phyloP scores from a whole-genome alignment of 2,888 invertebrate genomes.

The Drosophila niveifrons region DNA sequence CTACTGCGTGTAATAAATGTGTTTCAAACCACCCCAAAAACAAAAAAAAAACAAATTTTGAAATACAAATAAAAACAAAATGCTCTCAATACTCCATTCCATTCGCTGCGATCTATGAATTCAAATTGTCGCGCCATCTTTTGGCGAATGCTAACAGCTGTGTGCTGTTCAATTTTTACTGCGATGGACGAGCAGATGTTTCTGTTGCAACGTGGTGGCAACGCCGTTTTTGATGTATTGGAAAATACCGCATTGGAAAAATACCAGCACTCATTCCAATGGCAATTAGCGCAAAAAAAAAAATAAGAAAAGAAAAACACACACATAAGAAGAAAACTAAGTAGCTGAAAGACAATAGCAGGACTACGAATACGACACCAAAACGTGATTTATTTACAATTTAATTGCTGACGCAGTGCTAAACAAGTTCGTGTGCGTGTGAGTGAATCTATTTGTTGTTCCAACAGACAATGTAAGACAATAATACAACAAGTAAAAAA shows the following conservation, averaged over 20 bases:
- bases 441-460: conserved; percentile 1
- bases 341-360: conserved; percentile 52
- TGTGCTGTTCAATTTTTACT: conserved; percentile 22
- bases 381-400: conserved; percentile 49
- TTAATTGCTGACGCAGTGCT: not conserved
- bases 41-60: not conserved
- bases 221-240: conserved; percentile 27
- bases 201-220: conserved; percentile 5
- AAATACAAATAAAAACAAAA: not conserved
- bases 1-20: conserved; percentile 52
- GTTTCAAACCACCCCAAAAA: conserved; percentile 43
- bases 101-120: not conserved
- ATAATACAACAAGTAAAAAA: no score
- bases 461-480: conserved; percentile 5
- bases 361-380: conserved; percentile 44
- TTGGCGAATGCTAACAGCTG: not conserved
- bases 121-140: conserved; percentile 33
- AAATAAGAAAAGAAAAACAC: conserved; percentile 27
- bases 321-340: conserved; percentile 16
- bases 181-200: no score
- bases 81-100: no score
- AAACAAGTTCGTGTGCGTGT: conserved; percentile 6
- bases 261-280: conserved; percentile 67
- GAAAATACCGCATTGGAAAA: conserved; percentile 50
- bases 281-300: conserved; percentile 65